Evolutionary conservation across 2,888 invertebrate species (phyloP).

Genomic region (Thalpophila matura): DNA sequence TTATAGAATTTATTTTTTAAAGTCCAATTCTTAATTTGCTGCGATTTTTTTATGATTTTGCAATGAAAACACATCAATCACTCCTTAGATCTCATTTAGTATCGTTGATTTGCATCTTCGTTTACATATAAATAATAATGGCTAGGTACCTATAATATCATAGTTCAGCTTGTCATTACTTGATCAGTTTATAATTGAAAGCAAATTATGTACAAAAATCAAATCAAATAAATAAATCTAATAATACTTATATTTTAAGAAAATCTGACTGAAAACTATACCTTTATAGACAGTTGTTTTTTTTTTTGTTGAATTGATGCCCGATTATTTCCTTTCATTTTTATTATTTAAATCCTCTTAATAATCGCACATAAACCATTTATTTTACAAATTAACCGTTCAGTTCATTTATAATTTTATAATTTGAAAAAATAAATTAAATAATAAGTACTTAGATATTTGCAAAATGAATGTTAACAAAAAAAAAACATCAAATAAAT

Average conservation of each 20-base stretch:
- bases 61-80: background rate
- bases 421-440: too few species aligned
- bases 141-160: constrained; percentile 14
- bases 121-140: constrained; percentile 21
- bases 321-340: constrained; percentile 10
- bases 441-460: too few species aligned
- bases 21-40: too few species aligned
- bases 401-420: too few species aligned
- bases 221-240: constrained; percentile 6
- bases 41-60: background rate
- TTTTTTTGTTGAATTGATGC: constrained; percentile 42
- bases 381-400: background rate
- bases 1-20: background rate
- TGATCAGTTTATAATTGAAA: constrained; percentile 23
- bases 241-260: constrained; percentile 1
- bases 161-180: constrained; percentile 9
- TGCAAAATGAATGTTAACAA: background rate
- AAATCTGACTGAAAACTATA: background rate
- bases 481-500: background rate
- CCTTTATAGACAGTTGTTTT: background rate
- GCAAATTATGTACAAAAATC: constrained; percentile 8
- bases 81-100: constrained; percentile 3
- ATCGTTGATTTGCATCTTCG: constrained; percentile 22
- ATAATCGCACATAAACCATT: constrained; percentile 40
- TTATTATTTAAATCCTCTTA: background rate